Conservation (phyloP, 2,113 vertebrate genomes). For the Sturnus vulgaris region DNA sequence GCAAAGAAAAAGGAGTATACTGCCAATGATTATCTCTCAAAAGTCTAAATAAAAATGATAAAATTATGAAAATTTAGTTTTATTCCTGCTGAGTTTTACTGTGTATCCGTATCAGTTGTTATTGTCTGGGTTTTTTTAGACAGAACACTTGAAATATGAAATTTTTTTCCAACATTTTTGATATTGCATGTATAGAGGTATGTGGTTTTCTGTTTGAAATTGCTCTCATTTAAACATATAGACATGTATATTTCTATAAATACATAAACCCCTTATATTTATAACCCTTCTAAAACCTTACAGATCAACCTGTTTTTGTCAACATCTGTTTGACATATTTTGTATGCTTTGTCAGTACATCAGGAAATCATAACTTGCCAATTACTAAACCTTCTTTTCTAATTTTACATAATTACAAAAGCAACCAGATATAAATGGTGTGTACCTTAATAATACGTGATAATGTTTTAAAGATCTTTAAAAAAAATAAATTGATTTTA, state of each 20-base stretch:
- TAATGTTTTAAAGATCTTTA: conserved; percentile 58
- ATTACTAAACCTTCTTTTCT: conserved; percentile 4
- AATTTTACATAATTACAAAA: conserved; percentile 56
- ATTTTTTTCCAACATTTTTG: not conserved
- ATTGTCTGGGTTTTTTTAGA: not conserved
- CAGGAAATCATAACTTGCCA: conserved; percentile 29
- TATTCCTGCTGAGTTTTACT: not conserved
- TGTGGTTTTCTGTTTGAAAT: not conserved
- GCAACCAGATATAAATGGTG: conserved; percentile 38
- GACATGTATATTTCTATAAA: not conserved
- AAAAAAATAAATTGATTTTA: conserved; percentile 59
- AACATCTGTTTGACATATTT: conserved; percentile 48
- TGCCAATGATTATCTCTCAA: not conserved
- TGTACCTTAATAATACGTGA: conserved; percentile 39
- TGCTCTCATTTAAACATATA: not conserved
- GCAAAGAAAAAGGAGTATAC: not conserved
- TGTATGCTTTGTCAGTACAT: conserved; percentile 53
- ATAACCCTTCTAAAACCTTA: conserved; percentile 47
- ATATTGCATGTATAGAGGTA: not conserved
- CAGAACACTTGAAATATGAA: not conserved
- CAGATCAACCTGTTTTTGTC: conserved; percentile 67
- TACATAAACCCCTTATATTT: not conserved
- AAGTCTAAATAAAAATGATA: not conserved
- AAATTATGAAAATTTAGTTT: not conserved
- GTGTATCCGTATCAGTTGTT: not conserved